Conservation (phyloP, 1,140 invertebrate species). For the Eupristina koningsbergeri region DNA sequence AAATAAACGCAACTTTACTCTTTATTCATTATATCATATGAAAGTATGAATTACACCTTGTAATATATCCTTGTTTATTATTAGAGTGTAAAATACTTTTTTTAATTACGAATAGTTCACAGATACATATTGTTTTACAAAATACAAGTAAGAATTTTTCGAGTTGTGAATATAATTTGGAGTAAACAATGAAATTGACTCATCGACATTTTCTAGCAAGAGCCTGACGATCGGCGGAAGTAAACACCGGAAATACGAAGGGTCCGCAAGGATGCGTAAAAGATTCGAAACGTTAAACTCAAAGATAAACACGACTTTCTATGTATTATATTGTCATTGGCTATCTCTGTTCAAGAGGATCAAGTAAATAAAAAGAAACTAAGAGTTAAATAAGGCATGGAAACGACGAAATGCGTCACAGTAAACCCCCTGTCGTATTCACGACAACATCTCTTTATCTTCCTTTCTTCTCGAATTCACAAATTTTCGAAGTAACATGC, state of each 20-base stretch:
- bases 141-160: not conserved
- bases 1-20: too few relatives aligned
- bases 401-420: conserved; percentile 55
- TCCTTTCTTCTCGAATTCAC: not conserved
- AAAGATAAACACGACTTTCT: conserved; percentile 53
- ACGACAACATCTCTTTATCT: too few relatives aligned
- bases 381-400: conserved; percentile 37
- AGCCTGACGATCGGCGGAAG: not conserved
- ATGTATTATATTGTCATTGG: conserved; percentile 43
- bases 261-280: conserved; percentile 13
- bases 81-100: too few relatives aligned
- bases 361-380: conserved; percentile 27
- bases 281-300: conserved; percentile 25
- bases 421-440: conserved; percentile 39
- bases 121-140: too few relatives aligned
- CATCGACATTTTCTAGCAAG: conserved; percentile 29
- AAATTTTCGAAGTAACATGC: not conserved
- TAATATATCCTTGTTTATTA: too few relatives aligned
- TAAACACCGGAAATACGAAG: not conserved
- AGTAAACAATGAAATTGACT: conserved; percentile 25
- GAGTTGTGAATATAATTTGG: not conserved
- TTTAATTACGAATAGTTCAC: too few relatives aligned
- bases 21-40: too few relatives aligned
- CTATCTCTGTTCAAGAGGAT: conserved; percentile 10
- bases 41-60: too few relatives aligned